Percentiles rank a stretch among this genome's conserved stretches.
Conservation (phyloP, 2,113 vertebrate species). For the Ceyx cyanopectus region DNA sequence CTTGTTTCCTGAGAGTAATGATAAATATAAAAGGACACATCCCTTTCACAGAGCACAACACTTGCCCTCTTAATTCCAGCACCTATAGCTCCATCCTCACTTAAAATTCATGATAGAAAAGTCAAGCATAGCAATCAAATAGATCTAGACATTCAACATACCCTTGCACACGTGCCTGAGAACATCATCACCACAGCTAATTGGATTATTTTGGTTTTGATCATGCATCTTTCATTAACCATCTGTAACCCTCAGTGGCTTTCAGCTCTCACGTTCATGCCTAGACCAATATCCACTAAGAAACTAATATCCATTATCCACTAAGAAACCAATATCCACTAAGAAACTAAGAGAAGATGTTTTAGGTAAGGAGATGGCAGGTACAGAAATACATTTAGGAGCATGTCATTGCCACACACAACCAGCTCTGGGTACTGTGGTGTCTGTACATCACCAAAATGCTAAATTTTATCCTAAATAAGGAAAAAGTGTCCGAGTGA, state of each 20-base stretch:
- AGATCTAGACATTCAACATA: neutral
- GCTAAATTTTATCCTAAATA: slow-evolving; percentile 7
- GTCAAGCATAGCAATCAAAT: neutral
- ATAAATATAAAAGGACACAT: neutral
- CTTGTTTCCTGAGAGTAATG: neutral
- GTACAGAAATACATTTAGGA: neutral
- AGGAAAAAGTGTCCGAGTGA: neutral
- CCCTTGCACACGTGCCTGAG: neutral
- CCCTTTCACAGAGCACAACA: neutral
- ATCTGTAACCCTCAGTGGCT: neutral
- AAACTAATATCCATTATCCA: neutral
- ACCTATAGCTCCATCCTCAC: neutral
- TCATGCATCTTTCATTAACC: neutral
- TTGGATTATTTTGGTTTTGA: neutral
- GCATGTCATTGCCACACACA: neutral
- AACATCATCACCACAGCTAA: neutral
- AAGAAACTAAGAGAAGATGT: neutral
- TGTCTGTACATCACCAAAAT: neutral
- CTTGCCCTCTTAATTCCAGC: neutral
- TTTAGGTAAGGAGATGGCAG: neutral
- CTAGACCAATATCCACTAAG: neutral
- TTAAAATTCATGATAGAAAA: neutral
- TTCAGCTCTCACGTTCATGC: neutral
- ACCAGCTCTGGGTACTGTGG: neutral
- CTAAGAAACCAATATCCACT: neutral